These are phyloP conservation scores for Corvus moneduloides DNA, from an alignment of 2,113 vertebrate species.

Conservation along the genomic window DNA sequence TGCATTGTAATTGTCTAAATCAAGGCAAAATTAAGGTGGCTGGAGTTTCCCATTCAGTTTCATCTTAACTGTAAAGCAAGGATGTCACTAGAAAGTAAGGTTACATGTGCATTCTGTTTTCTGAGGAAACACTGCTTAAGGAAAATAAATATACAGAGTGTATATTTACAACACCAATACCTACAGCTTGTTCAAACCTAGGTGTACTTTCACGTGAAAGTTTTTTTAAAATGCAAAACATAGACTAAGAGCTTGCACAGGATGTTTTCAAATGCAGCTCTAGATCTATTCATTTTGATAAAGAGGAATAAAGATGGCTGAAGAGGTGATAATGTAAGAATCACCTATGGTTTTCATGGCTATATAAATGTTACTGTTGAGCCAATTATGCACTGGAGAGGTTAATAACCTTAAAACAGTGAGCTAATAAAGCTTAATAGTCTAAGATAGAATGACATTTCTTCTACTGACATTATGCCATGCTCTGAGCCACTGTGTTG, in stretches of 20 bases:
- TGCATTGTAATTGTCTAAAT: background rate
- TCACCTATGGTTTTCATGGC: background rate
- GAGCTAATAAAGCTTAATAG: background rate
- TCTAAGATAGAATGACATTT: conserved; percentile 21
- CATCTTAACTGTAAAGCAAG: background rate
- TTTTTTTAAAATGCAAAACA: background rate
- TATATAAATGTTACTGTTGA: background rate
- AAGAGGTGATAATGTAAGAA: background rate
- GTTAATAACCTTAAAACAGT: background rate
- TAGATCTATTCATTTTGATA: background rate
- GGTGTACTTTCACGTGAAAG: background rate
- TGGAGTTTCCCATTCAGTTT: background rate
- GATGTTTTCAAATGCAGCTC: background rate
- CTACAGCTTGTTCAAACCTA: background rate
- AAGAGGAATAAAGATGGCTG: background rate
- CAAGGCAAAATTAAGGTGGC: background rate
- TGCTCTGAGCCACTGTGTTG: background rate
- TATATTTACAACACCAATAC: background rate
- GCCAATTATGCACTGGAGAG: background rate
- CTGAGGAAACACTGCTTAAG: background rate
- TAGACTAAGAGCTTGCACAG: background rate
- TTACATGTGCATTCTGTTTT: background rate
- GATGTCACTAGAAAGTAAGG: background rate
- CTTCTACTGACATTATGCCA: background rate
- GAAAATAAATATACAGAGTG: background rate